Evolutionary conservation across 2,888 invertebrate species (phyloP).

Genomic region (Andricus quercusramuli): DNA sequence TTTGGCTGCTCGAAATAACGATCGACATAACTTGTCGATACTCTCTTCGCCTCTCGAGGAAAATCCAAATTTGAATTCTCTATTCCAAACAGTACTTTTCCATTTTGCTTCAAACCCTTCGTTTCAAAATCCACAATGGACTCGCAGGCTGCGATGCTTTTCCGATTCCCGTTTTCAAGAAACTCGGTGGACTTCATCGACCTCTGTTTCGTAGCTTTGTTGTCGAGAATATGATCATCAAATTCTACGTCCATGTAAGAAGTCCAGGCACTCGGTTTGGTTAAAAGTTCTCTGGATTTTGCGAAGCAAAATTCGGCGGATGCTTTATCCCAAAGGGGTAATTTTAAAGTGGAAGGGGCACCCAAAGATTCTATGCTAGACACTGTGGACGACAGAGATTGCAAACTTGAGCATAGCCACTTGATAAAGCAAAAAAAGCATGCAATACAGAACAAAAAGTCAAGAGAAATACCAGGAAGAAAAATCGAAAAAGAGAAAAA

Average conservation of each 20-base stretch:
- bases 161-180: slow-evolving; percentile 68
- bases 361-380: slow-evolving; percentile 79
- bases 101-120: slow-evolving; percentile 64
- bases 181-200: slow-evolving; percentile 73
- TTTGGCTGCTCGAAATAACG: slow-evolving; percentile 75
- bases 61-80: slow-evolving; percentile 66
- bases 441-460: slow-evolving; percentile 40
- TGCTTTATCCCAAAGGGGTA: slow-evolving; percentile 87
- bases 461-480: slow-evolving; percentile 11
- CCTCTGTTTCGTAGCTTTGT: slow-evolving; percentile 67
- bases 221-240: slow-evolving; percentile 69
- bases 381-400: slow-evolving; percentile 78
- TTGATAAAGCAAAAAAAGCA: slow-evolving; percentile 54
- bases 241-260: slow-evolving; percentile 75
- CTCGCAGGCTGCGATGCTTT: slow-evolving; percentile 60
- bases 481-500: slow-evolving; percentile 18
- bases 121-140: slow-evolving; percentile 51
- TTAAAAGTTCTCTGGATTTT: slow-evolving; percentile 85
- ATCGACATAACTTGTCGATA: slow-evolving; percentile 75
- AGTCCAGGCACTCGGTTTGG: slow-evolving; percentile 80
- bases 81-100: slow-evolving; percentile 64
- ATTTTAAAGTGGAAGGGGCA: slow-evolving; percentile 78
- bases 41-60: slow-evolving; percentile 68
- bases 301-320: slow-evolving; percentile 87
- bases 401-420: slow-evolving; percentile 78